phyloP scores from a whole-genome alignment of 2,888 invertebrate species.

The Lasioglossum oenotherae region DNA sequence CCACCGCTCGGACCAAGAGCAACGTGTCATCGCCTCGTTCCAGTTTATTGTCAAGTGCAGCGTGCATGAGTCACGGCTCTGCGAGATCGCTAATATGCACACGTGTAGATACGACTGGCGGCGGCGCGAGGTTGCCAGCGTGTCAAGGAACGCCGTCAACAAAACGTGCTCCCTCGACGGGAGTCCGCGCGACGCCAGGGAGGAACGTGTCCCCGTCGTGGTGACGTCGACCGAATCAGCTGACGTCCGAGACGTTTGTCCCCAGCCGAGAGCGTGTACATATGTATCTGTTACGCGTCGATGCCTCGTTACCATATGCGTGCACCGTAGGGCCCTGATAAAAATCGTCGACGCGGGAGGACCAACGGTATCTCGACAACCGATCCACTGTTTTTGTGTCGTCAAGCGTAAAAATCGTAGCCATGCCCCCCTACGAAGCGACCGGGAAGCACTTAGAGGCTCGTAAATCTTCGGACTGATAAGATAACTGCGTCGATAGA shows the following conservation, averaged over 20 bases:
- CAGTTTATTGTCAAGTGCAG: conserved; percentile 72
- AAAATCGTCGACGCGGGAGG: not conserved
- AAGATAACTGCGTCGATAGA: conserved; percentile 36
- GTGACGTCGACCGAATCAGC: conserved; percentile 72
- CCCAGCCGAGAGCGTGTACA: not conserved
- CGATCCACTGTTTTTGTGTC: not conserved
- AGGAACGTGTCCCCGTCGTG: conserved; percentile 64
- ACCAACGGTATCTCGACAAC: not conserved
- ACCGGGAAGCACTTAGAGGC: not conserved
- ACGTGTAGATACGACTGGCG: conserved; percentile 33
- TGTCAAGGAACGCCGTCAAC: conserved; percentile 47
- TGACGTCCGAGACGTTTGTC: conserved; percentile 47
- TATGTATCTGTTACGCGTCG: not conserved
- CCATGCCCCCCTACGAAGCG: not conserved
- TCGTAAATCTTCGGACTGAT: conserved; percentile 21
- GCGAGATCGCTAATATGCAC: conserved; percentile 57
- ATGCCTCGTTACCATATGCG: not conserved
- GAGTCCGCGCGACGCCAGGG: conserved; percentile 45
- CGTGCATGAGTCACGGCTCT: conserved; percentile 70
- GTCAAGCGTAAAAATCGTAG: not conserved
- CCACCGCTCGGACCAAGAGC: conserved; percentile 51
- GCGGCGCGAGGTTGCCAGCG: conserved; percentile 31
- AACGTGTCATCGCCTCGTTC: conserved; percentile 67
- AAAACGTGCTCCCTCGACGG: conserved; percentile 54
- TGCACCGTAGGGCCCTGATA: not conserved